phyloP scores from a whole-genome alignment of 2,888 invertebrate species.

The Rapana venosa region DNA sequence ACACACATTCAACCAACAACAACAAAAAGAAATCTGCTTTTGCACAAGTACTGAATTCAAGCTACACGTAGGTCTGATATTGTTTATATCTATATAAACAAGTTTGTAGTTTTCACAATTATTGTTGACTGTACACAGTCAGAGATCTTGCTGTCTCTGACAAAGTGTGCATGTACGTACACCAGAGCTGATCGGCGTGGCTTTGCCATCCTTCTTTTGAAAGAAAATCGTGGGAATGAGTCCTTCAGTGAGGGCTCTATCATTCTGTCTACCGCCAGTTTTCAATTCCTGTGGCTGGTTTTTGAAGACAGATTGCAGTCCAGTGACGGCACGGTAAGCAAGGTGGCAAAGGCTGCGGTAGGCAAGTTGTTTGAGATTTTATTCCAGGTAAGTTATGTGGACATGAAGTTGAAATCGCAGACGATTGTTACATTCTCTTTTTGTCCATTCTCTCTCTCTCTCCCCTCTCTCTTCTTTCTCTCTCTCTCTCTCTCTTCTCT shows the following conservation, averaged over 20 bases:
- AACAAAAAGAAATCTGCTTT: too few relatives aligned
- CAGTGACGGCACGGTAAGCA: too few relatives aligned
- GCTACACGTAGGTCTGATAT: neutral
- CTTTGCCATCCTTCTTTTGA: neutral
- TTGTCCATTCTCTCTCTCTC: too few relatives aligned
- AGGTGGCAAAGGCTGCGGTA: too few relatives aligned
- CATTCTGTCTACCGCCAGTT: neutral
- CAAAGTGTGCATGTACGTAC: neutral
- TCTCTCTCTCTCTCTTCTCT: neutral
- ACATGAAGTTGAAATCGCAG: too few relatives aligned
- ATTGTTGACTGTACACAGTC: neutral
- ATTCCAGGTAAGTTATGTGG: too few relatives aligned
- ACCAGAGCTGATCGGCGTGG: neutral
- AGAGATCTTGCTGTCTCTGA: neutral
- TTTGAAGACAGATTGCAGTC: neutral
- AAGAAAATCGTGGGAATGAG: neutral
- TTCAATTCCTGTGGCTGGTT: neutral
- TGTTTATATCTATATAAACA: neutral
- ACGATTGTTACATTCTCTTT: too few relatives aligned
- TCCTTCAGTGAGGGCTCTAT: neutral
- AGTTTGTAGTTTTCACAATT: neutral
- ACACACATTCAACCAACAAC: neutral
- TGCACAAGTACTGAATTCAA: neutral
- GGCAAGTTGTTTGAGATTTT: too few relatives aligned
- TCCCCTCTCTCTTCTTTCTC: neutral